These are phyloP conservation scores for Mesorhabditis spiculigera DNA, from an alignment of 2,888 invertebrate genomes.

Conservation along the genomic window DNA sequence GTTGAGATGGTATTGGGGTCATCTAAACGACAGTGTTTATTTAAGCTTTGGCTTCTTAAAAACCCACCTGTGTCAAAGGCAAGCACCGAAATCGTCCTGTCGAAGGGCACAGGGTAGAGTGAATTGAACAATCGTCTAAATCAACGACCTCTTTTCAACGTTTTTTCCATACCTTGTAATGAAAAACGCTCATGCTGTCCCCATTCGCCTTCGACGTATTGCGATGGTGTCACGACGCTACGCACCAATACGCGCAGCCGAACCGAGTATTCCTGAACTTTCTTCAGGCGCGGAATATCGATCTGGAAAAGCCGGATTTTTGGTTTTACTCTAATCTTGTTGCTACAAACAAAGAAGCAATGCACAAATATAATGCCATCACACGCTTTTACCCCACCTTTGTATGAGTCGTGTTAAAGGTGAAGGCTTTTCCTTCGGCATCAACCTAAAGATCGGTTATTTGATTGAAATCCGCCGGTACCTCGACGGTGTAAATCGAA, in stretches of 20 bases:
- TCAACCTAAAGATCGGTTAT: not conserved
- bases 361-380: no score
- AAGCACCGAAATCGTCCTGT: slow-evolving; percentile 29
- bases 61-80: slow-evolving; percentile 21
- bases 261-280: not conserved
- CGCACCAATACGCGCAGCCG: not conserved
- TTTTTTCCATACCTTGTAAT: not conserved
- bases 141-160: not conserved
- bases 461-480: not conserved
- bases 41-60: not conserved
- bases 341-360: no score
- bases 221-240: not conserved
- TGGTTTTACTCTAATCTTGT: no score
- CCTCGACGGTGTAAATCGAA: not conserved
- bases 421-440: not conserved
- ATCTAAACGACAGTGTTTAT: not conserved
- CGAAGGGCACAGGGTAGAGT: slow-evolving; percentile 49
- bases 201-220: not conserved
- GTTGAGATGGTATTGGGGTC: slow-evolving; percentile 2
- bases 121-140: slow-evolving; percentile 42
- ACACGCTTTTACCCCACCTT: no score
- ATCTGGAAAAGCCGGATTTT: no score
- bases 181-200: not conserved
- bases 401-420: no score
- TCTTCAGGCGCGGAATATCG: no score